Evolutionary conservation across 2,113 vertebrate species (phyloP), one percentile per base, ranked within the genome.

Genomic region (Muscicapa adusta): DNA sequence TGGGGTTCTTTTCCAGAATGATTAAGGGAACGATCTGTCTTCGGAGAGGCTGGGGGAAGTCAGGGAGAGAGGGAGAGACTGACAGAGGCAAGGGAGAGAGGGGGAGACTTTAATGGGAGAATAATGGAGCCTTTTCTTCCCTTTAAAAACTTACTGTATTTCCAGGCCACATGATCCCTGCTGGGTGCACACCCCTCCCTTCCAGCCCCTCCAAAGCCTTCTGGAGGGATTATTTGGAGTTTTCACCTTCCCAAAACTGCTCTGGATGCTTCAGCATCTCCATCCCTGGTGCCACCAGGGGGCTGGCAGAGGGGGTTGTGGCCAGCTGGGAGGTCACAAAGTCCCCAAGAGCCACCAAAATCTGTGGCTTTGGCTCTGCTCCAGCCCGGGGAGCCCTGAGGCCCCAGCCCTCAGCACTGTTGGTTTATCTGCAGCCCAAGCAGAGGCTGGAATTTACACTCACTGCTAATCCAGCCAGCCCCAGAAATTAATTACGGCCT

Each of bases 1-100:
- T 98, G 98, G 98, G 98, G 98, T 98, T 98, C 98, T 98, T 99
- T 99, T 99, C 98, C 99, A 98, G 98, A 98, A 99, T 99, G 99
- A 99, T 99, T 99, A 99, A 99, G 98, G 98, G 98, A 99, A 98
- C 97, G 98, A 99, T 99, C 98, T 97, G 96, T 98, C 98, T 98
- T 98, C 81, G 38, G 97, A 94, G 97, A 96, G 97, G 90, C 97
- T 29, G 67, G 97, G 94, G 96, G 95, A 92, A 81, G 74, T 83
- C 25, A 62, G 95, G 9, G 73, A 89, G 51, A 6, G 45, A 70
- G 73, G 17, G 14, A 84, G 91, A 97, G 97, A 96, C 96, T 97
- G 97, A 91, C 95, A 95, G 93, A 96, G 94, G 81, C 61, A 94
- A 85, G 60, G 95, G 84, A 93, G 70, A 79, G 71, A 81, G 91